Evolutionary conservation across 2,888 invertebrate genomes (phyloP).

Genomic region (Gymnosoma rotundatum): DNA sequence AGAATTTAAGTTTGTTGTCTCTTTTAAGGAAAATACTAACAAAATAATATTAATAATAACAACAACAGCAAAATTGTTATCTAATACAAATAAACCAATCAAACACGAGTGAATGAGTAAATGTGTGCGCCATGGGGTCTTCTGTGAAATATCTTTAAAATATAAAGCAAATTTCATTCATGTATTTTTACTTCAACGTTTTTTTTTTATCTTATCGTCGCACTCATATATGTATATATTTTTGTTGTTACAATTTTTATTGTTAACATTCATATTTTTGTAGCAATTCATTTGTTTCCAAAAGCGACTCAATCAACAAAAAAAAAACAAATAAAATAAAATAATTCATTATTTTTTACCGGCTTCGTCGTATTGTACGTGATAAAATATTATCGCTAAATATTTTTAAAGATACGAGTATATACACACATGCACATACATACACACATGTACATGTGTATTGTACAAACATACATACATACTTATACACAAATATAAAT

Average conservation of each 20-base stretch:
- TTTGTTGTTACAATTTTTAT: background rate
- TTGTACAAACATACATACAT: no score
- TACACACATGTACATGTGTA: background rate
- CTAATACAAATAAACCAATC: slow-evolving; percentile 40
- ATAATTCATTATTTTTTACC: slow-evolving; percentile 30
- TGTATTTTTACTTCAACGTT: slow-evolving; percentile 45
- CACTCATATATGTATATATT: slow-evolving; percentile 22
- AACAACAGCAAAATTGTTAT: slow-evolving; percentile 30
- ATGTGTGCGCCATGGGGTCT: slow-evolving; percentile 42
- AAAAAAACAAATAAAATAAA: background rate
- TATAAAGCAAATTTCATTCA: slow-evolving; percentile 64
- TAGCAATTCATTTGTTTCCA: slow-evolving; percentile 41
- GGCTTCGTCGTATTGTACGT: slow-evolving; percentile 38
- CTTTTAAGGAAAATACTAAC: background rate
- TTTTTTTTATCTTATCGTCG: slow-evolving; percentile 56
- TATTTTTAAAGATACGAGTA: background rate
- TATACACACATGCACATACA: no score
- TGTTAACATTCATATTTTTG: slow-evolving; percentile 22
- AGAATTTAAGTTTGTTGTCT: no score
- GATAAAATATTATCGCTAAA: slow-evolving; percentile 52
- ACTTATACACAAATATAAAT: no score
- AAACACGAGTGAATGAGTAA: slow-evolving; percentile 1
- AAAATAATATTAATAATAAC: slow-evolving; percentile 4
- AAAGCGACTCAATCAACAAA: slow-evolving; percentile 32
- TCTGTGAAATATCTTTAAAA: slow-evolving; percentile 39